Percentiles rank a stretch among this genome's conserved stretches.
These are phyloP conservation scores for Tromatobia lineatoria DNA, from an alignment of 2,888 invertebrate species.

Conservation along the genomic window DNA sequence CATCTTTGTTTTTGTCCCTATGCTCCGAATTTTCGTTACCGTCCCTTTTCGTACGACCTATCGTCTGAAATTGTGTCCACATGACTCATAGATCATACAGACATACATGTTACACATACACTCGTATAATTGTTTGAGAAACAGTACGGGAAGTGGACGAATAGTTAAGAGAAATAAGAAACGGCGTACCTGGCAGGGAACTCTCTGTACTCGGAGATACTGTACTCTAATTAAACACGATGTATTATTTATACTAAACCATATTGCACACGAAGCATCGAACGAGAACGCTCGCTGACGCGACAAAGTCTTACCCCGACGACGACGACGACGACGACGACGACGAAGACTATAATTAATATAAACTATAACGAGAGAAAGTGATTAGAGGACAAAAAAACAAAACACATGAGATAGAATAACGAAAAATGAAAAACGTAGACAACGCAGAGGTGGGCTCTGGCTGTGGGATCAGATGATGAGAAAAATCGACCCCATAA, in stretches of 20 bases:
- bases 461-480: conserved; percentile 45
- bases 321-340: conserved; percentile 41
- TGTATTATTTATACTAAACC: conserved; percentile 40
- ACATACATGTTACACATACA: conserved; percentile 10
- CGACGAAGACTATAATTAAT: conserved; percentile 40
- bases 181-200: conserved; percentile 67
- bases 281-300: conserved; percentile 47
- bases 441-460: conserved; percentile 34
- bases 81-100: conserved; percentile 16
- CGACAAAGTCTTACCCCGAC: conserved; percentile 10
- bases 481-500: conserved; percentile 71
- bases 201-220: conserved; percentile 68
- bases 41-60: conserved; percentile 73
- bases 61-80: conserved; percentile 57
- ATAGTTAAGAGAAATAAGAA: conserved; percentile 61
- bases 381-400: conserved; percentile 25
- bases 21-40: conserved; percentile 58
- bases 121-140: conserved; percentile 62
- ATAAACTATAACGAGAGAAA: conserved; percentile 44
- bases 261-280: conserved; percentile 64
- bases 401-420: neutral
- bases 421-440: conserved; percentile 6
- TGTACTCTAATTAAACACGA: conserved; percentile 58
- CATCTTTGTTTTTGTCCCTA: conserved; percentile 30
- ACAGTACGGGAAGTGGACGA: conserved; percentile 56